Evolutionary conservation across 2,888 invertebrate species (phyloP), one percentile per base, ranked within the genome.

Genomic region (Tupiocoris notatus): DNA sequence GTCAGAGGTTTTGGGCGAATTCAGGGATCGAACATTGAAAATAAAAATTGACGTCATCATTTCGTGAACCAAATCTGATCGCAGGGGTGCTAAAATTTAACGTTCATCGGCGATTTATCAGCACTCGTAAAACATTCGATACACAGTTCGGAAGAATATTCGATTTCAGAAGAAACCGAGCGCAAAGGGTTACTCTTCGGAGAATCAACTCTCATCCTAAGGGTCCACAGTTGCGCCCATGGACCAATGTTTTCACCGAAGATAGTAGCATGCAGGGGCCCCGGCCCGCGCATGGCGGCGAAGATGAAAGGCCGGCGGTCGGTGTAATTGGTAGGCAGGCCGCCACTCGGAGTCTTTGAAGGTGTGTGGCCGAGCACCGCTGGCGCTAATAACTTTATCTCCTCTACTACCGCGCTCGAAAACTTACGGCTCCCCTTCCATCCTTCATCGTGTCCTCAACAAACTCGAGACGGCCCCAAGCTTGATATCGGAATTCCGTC

Each of bases 291-390:
- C 58, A 75, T 58, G 80, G 73, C 79, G 80, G 79, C 75, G 75
- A 65, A 80, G 78, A 79, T 79, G 79, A 79, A 79, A 79, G 79
- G 66, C 74, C 70, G 68, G 76, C 77, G 61, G 75, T 67, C 67
- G 73, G 70, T 71, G 77, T 79, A 78, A 78, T 80, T 79, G 80
- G 77, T 77, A 75, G 77, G 71, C 65, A 59, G 68, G 61, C 77
- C 56, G 63, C 39, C 64, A 56, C 64, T 17, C 63, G 63, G 75
- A 25, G 56, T 57, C 65, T 75, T 75, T 64, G 64, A 75, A 70
- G 74, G 77, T 77, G 77, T 77, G 77, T 77, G 77, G 77, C 75
- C 77, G 57, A 24, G 18, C 71, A 21, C 77, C 77, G 73, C 73
- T 73, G 73, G 73, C 75, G 63, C 64, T 77, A 75, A 77, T 75